Base-by-base conservation (phyloP, 2,888 invertebrate species). In the Hemistola chrysoprasaria region DNA sequence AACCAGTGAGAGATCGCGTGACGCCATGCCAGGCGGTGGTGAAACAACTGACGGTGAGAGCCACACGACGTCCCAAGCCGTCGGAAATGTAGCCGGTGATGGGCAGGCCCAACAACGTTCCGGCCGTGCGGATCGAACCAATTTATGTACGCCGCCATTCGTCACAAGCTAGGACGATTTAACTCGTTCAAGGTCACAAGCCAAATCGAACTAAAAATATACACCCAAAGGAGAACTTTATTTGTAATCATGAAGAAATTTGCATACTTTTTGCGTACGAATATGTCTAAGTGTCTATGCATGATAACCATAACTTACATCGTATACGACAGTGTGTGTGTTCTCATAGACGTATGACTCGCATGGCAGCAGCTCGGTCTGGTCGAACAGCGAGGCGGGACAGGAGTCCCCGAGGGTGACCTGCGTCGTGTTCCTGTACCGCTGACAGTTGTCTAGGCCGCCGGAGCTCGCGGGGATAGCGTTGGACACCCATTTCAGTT, bases 141-240 rank as follows among this genome's bases (percentile, higher is more conserved):
- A 94, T 92, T 47, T 95, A 64, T 0, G 94, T 89, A 21, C 95
- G 81, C 49, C 92, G 92, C 95, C 94, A 95, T 83, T 85, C 89
- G 22, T 91, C 90, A 52, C 93, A 93, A 0, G 90, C 91, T n/a
- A 93, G 65, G 28, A 74, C 78, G 62, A n/a, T n/a, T n/a, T n/a
- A n/a, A n/a, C n/a, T n/a, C n/a, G n/a, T n/a, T n/a, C n/a, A n/a
- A n/a, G n/a, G n/a, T n/a, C n/a, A n/a, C 16, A 16, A 3, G 16
- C 16, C 16, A 16, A 16, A 2, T 16, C 16, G 4, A 16, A 16
- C 16, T 16, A 4, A n/a, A n/a, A n/a, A n/a, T n/a, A n/a, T n/a
- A n/a, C n/a, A n/a, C n/a, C n/a, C 16, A 16, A 16, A 16, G 16
- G 4, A 16, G 2, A 16, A 16, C 16, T n/a, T n/a, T n/a, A 16